Conservation (phyloP, 2,113 vertebrate genomes). For the Epinephelus moara region DNA sequence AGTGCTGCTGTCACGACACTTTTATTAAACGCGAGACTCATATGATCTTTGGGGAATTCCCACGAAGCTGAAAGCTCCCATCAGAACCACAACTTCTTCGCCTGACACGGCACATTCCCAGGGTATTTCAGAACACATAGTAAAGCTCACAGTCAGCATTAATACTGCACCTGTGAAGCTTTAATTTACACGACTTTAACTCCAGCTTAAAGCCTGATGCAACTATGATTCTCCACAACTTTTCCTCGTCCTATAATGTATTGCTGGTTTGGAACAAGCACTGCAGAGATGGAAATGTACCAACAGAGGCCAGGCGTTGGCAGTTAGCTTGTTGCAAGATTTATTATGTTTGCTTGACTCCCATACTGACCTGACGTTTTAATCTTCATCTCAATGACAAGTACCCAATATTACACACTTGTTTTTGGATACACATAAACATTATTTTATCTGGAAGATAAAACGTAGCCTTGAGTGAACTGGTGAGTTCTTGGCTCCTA, state of each 20-base stretch:
- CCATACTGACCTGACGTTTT: not conserved
- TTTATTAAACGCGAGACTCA: conserved; percentile 1
- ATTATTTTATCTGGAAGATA: too few species aligned
- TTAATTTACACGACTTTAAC: not conserved
- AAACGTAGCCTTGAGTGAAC: too few species aligned
- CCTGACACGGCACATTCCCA: not conserved
- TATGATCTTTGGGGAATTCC: conserved; percentile 4
- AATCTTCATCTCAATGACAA: not conserved
- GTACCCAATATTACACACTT: not conserved
- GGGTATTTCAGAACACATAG: not conserved
- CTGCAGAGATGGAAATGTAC: not conserved
- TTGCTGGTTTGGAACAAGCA: not conserved
- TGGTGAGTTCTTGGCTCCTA: too few species aligned
- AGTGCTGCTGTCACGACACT: conserved; percentile 6
- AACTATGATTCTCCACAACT: not conserved
- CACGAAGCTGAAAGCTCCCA: not conserved
- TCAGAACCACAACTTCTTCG: not conserved
- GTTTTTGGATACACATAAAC: not conserved
- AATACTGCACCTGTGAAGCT: not conserved
- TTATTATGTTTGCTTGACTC: not conserved
- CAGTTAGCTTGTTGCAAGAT: not conserved
- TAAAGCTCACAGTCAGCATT: conserved; percentile 2
- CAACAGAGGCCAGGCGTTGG: not conserved
- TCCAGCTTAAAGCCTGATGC: not conserved
- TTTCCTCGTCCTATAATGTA: not conserved